Percentiles rank a stretch among this genome's conserved stretches.
These are phyloP conservation scores for Pao palembangensis DNA, from an alignment of 2,113 vertebrate genomes.

Conservation along the genomic window DNA sequence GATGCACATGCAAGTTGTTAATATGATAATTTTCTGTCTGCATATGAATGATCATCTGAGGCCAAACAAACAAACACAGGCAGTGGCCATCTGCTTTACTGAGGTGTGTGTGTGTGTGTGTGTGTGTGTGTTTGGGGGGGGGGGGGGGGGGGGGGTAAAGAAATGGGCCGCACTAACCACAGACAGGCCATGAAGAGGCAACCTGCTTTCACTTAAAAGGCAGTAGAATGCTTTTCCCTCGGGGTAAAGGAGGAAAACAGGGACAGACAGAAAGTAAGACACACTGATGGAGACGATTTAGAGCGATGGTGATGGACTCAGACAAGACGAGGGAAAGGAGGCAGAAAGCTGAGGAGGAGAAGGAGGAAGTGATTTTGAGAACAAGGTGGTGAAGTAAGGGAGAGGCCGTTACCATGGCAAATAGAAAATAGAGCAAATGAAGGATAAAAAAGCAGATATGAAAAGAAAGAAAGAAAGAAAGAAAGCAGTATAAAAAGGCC, in stretches of 20 bases:
- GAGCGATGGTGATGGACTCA: conserved; percentile 2
- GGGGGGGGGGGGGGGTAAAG: conserved; percentile 24
- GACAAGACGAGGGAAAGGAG: conserved; percentile 10
- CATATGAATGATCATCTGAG: conserved; percentile 68
- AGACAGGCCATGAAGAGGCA: conserved; percentile 43
- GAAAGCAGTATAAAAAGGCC: conserved; percentile 53
- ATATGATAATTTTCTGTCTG: conserved; percentile 38
- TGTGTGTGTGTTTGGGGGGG: conserved; percentile 20
- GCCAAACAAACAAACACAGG: conserved; percentile 67
- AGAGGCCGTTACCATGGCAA: neutral
- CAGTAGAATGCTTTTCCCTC: conserved; percentile 30
- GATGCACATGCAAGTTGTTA: too few species aligned
- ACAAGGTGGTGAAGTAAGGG: conserved; percentile 4
- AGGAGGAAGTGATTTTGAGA: neutral
- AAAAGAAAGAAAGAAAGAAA: conserved; percentile 22
- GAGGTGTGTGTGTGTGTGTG: conserved; percentile 49
- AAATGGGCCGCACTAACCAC: conserved; percentile 48
- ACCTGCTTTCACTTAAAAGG: conserved; percentile 42
- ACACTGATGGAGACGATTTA: neutral
- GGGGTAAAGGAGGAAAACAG: conserved; percentile 3
- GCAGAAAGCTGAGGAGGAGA: neutral
- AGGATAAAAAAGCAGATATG: neutral
- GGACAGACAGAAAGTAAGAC: conserved; percentile 5
- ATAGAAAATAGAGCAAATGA: neutral
- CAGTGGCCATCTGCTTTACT: conserved; percentile 33